Evolutionary conservation across 2,113 vertebrate species (phyloP).

Genomic region (Cryptoleucopteryx plumbea): DNA sequence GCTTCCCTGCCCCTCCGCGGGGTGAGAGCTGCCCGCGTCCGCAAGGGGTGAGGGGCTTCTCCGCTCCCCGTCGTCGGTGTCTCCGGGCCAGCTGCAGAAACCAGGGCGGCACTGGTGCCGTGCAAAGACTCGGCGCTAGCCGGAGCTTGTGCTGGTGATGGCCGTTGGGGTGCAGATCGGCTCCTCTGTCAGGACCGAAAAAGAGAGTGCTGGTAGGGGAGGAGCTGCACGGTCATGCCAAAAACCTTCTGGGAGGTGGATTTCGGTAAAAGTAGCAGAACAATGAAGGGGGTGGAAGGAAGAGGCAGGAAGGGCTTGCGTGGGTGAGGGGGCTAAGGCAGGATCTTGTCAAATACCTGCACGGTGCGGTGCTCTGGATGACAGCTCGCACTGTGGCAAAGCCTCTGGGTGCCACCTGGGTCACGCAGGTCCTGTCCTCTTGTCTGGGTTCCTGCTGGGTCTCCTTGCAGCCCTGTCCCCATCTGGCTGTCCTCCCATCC

Average conservation of each 20-base stretch:
- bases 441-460: background rate
- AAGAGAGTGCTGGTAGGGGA: too few relatives aligned
- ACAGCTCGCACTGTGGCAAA: background rate
- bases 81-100: accelerated
- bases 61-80: accelerated
- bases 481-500: accelerated
- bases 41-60: accelerated
- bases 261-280: background rate
- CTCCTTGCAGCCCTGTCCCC: background rate
- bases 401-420: background rate
- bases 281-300: background rate
- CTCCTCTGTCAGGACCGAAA: background rate
- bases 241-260: background rate
- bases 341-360: accelerated
- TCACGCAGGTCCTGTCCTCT: background rate
- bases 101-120: accelerated
- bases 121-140: accelerated
- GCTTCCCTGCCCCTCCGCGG: accelerated
- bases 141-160: accelerated
- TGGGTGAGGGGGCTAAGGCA: background rate
- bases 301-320: background rate
- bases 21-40: accelerated
- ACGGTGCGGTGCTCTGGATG: accelerated
- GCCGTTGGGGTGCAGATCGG: accelerated
- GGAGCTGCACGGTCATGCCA: accelerated